Conservation (phyloP, 2,797 vertebrate genomes). For the Pipistrellus pygmaeus region DNA sequence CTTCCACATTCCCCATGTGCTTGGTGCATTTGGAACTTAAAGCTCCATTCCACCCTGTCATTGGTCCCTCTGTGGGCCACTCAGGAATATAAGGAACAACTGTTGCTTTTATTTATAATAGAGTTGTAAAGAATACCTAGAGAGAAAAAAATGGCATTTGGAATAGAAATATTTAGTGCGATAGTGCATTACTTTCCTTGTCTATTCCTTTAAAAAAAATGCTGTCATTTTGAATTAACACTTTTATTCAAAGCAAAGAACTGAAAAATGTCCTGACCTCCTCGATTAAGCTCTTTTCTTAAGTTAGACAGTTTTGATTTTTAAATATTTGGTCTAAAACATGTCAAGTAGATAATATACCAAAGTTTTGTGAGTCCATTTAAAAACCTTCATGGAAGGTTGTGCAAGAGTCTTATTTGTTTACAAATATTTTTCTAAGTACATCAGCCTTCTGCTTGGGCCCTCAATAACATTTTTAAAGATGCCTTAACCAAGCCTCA, state of each 20-base stretch:
- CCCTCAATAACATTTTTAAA: not conserved
- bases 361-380: not conserved
- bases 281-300: not conserved
- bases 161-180: not conserved
- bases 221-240: not conserved
- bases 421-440: conserved; percentile 8
- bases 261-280: not conserved
- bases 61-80: not conserved
- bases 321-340: conserved; percentile 21
- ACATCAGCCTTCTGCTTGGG: not conserved
- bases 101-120: not conserved
- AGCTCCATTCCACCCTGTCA: too few relatives aligned
- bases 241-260: not conserved
- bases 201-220: not conserved
- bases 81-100: not conserved
- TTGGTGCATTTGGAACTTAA: not conserved
- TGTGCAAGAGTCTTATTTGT: not conserved
- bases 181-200: not conserved
- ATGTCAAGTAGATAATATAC: conserved; percentile 20
- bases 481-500: conserved; percentile 2
- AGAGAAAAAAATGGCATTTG: not conserved
- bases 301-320: conserved; percentile 28
- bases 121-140: not conserved
- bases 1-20: not conserved
- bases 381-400: not conserved